Conservation (phyloP, 2,797 vertebrate species). For the Peromyscus nudipes region DNA sequence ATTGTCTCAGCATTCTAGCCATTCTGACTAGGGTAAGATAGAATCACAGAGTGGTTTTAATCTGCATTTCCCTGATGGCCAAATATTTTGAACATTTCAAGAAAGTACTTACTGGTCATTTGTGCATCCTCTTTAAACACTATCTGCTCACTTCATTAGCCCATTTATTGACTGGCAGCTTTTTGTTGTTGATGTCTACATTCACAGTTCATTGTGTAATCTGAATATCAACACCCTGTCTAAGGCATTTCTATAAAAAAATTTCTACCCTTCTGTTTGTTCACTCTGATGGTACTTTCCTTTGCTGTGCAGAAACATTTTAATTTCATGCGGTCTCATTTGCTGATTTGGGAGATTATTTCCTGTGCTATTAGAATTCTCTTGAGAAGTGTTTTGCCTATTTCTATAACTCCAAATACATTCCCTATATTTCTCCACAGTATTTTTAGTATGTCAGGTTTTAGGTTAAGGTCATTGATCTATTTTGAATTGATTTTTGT, state of each 20-base stretch:
- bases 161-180: neutral
- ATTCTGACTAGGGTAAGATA: neutral
- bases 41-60: neutral
- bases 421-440: neutral
- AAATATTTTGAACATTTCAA: neutral
- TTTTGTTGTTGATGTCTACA: neutral
- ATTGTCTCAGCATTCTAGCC: neutral
- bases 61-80: neutral
- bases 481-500: neutral
- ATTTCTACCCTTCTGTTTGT: neutral
- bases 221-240: neutral
- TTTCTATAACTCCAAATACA: neutral
- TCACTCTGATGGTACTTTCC: neutral
- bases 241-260: neutral
- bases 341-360: neutral
- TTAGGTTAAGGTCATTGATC: neutral
- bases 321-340: neutral
- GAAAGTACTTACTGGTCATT: neutral
- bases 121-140: neutral
- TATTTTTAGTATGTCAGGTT: neutral
- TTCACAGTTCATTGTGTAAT: neutral
- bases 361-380: neutral
- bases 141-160: neutral
- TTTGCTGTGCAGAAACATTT: neutral
- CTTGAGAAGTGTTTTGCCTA: neutral